Conservation (phyloP, 2,797 vertebrate genomes). For the Parauchenoglanis ngamensis region DNA sequence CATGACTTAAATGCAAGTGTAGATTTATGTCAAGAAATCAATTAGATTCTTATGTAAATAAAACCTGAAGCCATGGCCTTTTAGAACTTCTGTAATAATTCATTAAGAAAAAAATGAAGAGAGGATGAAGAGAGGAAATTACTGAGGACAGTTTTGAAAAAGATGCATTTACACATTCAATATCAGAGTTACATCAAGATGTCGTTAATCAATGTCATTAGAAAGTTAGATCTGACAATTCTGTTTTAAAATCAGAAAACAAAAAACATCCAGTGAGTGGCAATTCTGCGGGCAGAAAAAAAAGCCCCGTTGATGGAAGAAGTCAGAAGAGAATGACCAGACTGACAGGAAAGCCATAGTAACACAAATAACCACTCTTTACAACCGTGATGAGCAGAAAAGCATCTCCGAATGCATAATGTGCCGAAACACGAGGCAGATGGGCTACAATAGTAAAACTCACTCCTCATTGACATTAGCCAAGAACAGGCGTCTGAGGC, state of each 20-base stretch:
- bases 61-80: neutral
- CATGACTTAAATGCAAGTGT: no score
- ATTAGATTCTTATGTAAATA: neutral
- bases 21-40: neutral
- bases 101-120: no score
- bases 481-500: neutral
- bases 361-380: neutral
- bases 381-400: neutral
- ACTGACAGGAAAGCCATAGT: neutral
- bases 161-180: neutral
- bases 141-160: neutral
- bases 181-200: neutral
- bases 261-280: neutral
- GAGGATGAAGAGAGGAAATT: neutral
- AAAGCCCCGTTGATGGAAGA: neutral
- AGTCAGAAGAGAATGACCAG: neutral
- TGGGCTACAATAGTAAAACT: no score
- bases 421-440: neutral
- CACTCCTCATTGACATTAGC: neutral
- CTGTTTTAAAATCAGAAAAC: no score
- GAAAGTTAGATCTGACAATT: neutral
- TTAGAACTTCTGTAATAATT: neutral
- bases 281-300: neutral
- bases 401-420: neutral
- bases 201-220: conserved; percentile 1